Evolutionary conservation across 1,140 invertebrate genomes (phyloP).

Genomic region (Teleogryllus occipitalis): DNA sequence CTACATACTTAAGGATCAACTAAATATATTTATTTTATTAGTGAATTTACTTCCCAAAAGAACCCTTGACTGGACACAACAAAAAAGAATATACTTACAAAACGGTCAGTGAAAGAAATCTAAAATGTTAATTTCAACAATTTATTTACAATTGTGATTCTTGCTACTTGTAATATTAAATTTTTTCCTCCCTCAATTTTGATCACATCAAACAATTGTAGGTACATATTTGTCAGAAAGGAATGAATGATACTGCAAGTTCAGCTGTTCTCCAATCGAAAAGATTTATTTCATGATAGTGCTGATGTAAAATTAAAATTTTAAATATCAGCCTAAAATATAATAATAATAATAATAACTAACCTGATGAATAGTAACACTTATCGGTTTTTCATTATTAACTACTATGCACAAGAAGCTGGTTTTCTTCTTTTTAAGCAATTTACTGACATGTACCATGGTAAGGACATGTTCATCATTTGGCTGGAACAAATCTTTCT

Average conservation of each 20-base stretch:
- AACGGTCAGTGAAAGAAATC: too few relatives aligned
- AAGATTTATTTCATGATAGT: not conserved
- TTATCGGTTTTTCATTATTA: conserved; percentile 58
- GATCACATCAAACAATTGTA: too few relatives aligned
- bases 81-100: too few relatives aligned
- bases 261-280: not conserved
- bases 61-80: too few relatives aligned
- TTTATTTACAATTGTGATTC: too few relatives aligned
- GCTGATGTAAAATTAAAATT: not conserved
- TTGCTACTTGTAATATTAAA: too few relatives aligned
- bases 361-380: conserved; percentile 62
- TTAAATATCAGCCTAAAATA: not conserved
- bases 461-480: conserved; percentile 71
- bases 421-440: conserved; percentile 65
- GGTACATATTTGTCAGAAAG: too few relatives aligned
- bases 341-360: conserved; percentile 15
- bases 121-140: too few relatives aligned
- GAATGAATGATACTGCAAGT: not conserved
- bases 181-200: too few relatives aligned
- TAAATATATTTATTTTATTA: too few relatives aligned
- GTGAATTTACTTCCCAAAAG: too few relatives aligned
- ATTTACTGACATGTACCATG: conserved; percentile 68
- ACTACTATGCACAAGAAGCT: conserved; percentile 72
- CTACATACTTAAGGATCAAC: too few relatives aligned
- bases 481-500: conserved; percentile 73